phyloP scores from a whole-genome alignment of 2,888 invertebrate species.

The Spisula subtruncata region DNA sequence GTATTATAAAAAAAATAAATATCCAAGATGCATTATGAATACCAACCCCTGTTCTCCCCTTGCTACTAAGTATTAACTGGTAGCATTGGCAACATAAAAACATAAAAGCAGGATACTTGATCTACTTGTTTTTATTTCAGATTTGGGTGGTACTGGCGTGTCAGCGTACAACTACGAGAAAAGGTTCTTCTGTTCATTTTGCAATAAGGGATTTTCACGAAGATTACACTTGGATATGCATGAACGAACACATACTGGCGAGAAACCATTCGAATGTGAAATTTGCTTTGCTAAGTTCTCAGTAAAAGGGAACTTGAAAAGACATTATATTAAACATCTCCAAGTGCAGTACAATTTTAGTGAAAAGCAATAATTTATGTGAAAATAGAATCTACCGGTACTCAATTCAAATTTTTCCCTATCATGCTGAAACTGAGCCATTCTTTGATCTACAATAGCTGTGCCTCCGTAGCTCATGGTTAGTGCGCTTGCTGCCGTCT shows the following conservation, averaged over 20 bases:
- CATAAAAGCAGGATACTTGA: not conserved
- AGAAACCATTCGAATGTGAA: conserved; percentile 67
- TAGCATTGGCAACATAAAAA: no score
- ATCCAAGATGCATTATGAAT: no score
- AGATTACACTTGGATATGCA: conserved; percentile 60
- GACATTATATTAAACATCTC: conserved; percentile 53
- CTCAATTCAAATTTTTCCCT: no score
- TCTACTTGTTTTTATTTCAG: not conserved
- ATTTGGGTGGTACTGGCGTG: not conserved
- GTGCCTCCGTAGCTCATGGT: no score
- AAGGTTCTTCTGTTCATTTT: conserved; percentile 32
- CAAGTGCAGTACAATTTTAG: not conserved
- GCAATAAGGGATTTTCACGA: conserved; percentile 35
- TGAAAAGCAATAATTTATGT: no score
- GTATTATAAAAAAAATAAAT: no score
- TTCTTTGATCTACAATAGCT: no score
- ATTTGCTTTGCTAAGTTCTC: conserved; percentile 58
- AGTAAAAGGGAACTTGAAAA: conserved; percentile 68
- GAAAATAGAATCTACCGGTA: no score
- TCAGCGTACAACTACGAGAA: not conserved
- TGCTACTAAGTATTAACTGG: no score
- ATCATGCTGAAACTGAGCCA: no score
- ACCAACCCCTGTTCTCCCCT: no score
- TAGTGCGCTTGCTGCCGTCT: no score
- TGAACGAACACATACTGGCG: conserved; percentile 64